Evolutionary conservation across 2,113 vertebrate species (phyloP), one percentile per base, ranked within the genome.

Genomic region (Periophthalmodon schlosseri): DNA sequence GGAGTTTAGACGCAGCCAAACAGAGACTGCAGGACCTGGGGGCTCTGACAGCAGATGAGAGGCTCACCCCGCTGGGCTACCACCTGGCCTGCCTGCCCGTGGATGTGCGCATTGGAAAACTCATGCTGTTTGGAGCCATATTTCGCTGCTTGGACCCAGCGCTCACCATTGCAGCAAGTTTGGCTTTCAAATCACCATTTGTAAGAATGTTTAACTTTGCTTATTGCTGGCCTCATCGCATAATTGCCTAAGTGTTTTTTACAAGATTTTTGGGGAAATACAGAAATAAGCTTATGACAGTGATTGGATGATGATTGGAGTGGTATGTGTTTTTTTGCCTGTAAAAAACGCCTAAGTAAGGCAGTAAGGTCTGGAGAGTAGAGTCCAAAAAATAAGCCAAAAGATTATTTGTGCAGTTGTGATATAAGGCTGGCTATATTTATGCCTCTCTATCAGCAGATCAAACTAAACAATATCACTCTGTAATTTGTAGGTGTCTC

Each of bases 141-240:
- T 99, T 99, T 91, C 96, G 97, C 83, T 99, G 98, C 86, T 93
- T 99, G 63, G 98, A 99, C 82, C 96, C 97, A 12, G 96, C 96
- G 0, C 94, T 99, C 68, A 99, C 97, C 72, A 99, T 99, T 63
- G 98, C 98, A 39, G 97, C 97, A 86, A 97, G 97, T 72, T 93
- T 98, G 86, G 96, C 98, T 80, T 97, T 97, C 77, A 99, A 98
- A 86, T 96, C 96, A 0, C 98, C 98, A 68, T 99, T 99, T 75
- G 97, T 99, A 91, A 97, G 97, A 93, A 57, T 0, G 3, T 20
- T 65, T 21, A 21, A 9, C 18, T 44, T n/a, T 44, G 3, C 9
- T 2, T 28, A 24, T 13, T 24, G 1, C 1, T n/a, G 39, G 39
- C 39, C 39, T 44, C 39, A 10, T 44, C 8, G 39, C 39, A 10